These are phyloP conservation scores for Anoncus sp. DNA, from an alignment of 2,888 invertebrate genomes.

Conservation along the genomic window DNA sequence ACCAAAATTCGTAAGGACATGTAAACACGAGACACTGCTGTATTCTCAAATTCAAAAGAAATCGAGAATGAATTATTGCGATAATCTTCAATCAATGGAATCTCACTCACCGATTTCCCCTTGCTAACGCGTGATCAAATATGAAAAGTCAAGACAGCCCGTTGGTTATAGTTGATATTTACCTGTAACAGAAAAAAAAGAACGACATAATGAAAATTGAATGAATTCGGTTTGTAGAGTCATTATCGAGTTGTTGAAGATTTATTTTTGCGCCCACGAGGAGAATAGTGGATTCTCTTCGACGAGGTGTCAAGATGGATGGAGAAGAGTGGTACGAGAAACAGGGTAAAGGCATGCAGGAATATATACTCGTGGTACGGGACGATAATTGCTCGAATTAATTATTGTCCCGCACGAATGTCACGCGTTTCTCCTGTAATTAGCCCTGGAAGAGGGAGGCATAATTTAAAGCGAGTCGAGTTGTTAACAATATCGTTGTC, in stretches of 20 bases:
- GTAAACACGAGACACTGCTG: no score
- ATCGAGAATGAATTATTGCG: neutral
- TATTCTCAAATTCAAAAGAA: no score
- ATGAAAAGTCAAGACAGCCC: slow-evolving; percentile 53
- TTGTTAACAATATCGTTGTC: slow-evolving; percentile 76
- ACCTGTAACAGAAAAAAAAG: slow-evolving; percentile 71
- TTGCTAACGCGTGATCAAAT: slow-evolving; percentile 27
- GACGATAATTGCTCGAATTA: slow-evolving; percentile 80
- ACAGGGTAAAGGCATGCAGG: slow-evolving; percentile 62
- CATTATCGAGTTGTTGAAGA: neutral
- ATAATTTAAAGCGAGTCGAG: slow-evolving; percentile 80
- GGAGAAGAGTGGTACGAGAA: slow-evolving; percentile 34
- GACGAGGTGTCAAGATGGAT: slow-evolving; percentile 33
- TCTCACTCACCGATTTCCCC: slow-evolving; percentile 56
- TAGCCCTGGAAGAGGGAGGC: slow-evolving; percentile 74
- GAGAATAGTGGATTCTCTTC: slow-evolving; percentile 20
- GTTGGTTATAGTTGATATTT: slow-evolving; percentile 71
- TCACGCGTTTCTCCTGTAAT: slow-evolving; percentile 80
- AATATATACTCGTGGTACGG: slow-evolving; percentile 66
- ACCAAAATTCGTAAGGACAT: neutral
- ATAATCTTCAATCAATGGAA: neutral
- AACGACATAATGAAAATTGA: neutral
- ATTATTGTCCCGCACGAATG: slow-evolving; percentile 81
- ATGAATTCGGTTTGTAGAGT: neutral
- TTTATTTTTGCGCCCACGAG: neutral